Conservation (phyloP, 2,888 invertebrate genomes). For the Lymantria dispar region DNA sequence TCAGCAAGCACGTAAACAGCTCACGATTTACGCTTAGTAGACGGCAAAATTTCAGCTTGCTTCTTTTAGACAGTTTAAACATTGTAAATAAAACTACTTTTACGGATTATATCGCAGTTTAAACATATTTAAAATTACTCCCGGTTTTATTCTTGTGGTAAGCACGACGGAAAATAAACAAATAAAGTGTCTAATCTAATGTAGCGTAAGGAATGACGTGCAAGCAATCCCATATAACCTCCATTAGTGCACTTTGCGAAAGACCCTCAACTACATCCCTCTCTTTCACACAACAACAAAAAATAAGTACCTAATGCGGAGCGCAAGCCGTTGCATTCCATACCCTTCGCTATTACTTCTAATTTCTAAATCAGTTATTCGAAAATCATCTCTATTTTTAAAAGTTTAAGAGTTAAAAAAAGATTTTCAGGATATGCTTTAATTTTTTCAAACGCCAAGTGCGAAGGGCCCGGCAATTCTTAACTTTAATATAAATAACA, state of each 20-base stretch:
- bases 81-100: no score
- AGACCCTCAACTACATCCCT: slow-evolving; percentile 50
- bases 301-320: slow-evolving; percentile 73
- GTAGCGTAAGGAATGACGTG: slow-evolving; percentile 51
- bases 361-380: slow-evolving; percentile 27
- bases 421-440: slow-evolving; percentile 24
- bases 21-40: slow-evolving; percentile 25
- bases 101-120: no score
- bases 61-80: no score
- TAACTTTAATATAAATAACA: slow-evolving; percentile 76
- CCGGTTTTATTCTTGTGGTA: no score
- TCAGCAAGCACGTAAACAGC: slow-evolving; percentile 21
- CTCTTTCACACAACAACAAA: slow-evolving; percentile 71
- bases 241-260: slow-evolving; percentile 77
- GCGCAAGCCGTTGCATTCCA: slow-evolving; percentile 77
- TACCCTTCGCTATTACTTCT: slow-evolving; percentile 58
- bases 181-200: slow-evolving; percentile 41
- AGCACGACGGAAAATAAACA: slow-evolving; percentile 14
- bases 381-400: slow-evolving; percentile 17
- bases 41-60: slow-evolving; percentile 13
- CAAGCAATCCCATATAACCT: slow-evolving; percentile 67
- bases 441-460: slow-evolving; percentile 55
- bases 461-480: slow-evolving; percentile 74
- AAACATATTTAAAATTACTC: no score
- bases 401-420: slow-evolving; percentile 42